Base-by-base conservation (phyloP, 2,888 invertebrate genomes). In the Amphipyra tragopoginis region DNA sequence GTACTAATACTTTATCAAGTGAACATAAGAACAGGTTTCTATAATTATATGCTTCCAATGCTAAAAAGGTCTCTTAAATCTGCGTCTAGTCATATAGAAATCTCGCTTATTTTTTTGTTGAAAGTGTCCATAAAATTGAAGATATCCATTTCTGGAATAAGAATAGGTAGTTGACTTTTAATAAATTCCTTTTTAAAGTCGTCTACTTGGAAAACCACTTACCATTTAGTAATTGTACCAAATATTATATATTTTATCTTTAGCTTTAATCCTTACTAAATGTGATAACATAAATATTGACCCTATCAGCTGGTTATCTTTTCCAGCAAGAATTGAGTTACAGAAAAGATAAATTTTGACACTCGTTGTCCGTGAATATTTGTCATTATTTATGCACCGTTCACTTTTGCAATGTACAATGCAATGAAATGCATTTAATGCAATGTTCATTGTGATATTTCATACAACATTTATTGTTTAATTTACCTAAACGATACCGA, bases 351-450 rank as follows among this genome's bases (percentile, higher is more conserved):
- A 29, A 34, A 52, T 52, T 58, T 59, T 55, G 33, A 40, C 36
- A 38, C 21, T 48, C 11, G 10, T 5, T 4, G n/a, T n/a, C 45
- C 53, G 26, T 44, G 42, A 52, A 52, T 50, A 69, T 55, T 52
- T 52, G 39, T 53, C 52, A 14, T 43, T 59, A 50, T 56, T 29
- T 33, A 55, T 56, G 29, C 55, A 53, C 59, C 59, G 44, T 70
- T 65, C 71, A 59, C 71, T 65, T 69, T 65, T 52, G 55, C 38
- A 71, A 44, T 50, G 52, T 26, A 54, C 13, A 11, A 38, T 10
- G 33, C 33, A 34, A 9, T 34, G 10, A 33, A 47, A 34, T 49
- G 33, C 65, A 51, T 15, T 51, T 40, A 59, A 42, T 52, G 21
- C 55, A 55, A 64, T 52, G n/a, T 14, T 15, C 10, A 48, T 55